Evolutionary conservation across 2,113 vertebrate genomes (phyloP).

Genomic region (Pollimyrus isidori): DNA sequence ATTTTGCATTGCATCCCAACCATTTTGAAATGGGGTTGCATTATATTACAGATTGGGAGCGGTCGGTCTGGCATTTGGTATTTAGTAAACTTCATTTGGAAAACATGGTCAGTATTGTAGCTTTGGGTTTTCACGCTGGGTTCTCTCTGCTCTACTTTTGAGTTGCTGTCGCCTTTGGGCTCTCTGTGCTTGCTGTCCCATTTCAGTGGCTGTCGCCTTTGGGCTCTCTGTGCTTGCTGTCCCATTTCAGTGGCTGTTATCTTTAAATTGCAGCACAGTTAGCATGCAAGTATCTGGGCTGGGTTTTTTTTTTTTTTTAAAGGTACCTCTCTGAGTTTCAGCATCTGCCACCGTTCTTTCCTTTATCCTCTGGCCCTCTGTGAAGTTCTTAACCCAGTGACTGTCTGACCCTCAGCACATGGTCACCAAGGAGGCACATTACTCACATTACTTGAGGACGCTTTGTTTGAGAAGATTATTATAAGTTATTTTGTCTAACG

Average conservation of each 20-base stretch:
- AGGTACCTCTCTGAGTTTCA: background rate
- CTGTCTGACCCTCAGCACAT: background rate
- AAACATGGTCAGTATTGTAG: background rate
- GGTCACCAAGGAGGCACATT: background rate
- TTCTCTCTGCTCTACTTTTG: background rate
- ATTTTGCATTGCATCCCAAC: too few relatives aligned
- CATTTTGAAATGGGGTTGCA: too few relatives aligned
- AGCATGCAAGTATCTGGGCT: background rate
- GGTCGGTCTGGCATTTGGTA: background rate
- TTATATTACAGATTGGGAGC: background rate
- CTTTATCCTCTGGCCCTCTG: background rate
- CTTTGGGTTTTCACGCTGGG: background rate
- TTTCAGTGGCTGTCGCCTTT: background rate
- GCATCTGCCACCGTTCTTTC: background rate
- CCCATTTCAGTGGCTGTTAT: background rate
- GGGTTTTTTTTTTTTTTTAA: background rate
- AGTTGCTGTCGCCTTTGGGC: background rate
- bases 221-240: background rate
- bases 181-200: background rate
- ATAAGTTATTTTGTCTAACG: slow-evolving; percentile 30
- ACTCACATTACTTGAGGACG: background rate
- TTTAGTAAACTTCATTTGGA: background rate
- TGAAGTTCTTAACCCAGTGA: background rate
- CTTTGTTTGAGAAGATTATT: slow-evolving; percentile 18
- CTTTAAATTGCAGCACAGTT: background rate